Evolutionary conservation across 2,888 invertebrate genomes (phyloP).

Genomic region (Megalurothrips usitatus): DNA sequence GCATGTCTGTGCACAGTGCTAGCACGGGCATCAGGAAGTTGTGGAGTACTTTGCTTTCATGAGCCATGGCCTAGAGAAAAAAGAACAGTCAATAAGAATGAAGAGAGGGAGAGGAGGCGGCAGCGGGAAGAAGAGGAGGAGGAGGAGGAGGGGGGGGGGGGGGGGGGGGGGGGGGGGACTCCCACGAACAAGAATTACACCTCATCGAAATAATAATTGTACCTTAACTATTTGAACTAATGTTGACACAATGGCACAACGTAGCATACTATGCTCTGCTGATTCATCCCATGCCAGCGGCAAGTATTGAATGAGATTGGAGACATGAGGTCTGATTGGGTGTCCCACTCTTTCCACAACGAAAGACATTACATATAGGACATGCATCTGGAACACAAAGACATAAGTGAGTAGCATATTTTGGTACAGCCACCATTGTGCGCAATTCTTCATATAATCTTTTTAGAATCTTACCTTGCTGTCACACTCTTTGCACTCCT

Average conservation of each 20-base stretch:
- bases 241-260: conserved; percentile 85
- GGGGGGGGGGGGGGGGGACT: too few relatives aligned
- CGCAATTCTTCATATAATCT: neutral
- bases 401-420: conserved; percentile 22
- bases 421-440: neutral
- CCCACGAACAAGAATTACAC: conserved; percentile 19
- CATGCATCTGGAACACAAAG: conserved; percentile 66
- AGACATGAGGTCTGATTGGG: conserved; percentile 64
- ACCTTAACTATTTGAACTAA: conserved; percentile 81
- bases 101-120: neutral
- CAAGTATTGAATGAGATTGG: conserved; percentile 72
- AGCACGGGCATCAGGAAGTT: conserved; percentile 60
- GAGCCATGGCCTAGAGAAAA: conserved; percentile 48
- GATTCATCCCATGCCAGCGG: conserved; percentile 87
- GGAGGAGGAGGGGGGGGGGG: too few relatives aligned
- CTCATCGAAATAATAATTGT: conserved; percentile 24
- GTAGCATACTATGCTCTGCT: conserved; percentile 79
- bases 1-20: conserved; percentile 69
- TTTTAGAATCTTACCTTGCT: conserved; percentile 61
- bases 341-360: conserved; percentile 81
- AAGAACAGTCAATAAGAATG: conserved; percentile 19
- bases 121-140: too few relatives aligned
- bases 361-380: conserved; percentile 82
- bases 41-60: conserved; percentile 49
- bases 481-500: conserved; percentile 86